A percentile compares a stretch with the other conserved stretches of the same genome.
These are phyloP conservation scores for Hyposoter didymator DNA, from an alignment of 2,888 invertebrate genomes.

Conservation along the genomic window DNA sequence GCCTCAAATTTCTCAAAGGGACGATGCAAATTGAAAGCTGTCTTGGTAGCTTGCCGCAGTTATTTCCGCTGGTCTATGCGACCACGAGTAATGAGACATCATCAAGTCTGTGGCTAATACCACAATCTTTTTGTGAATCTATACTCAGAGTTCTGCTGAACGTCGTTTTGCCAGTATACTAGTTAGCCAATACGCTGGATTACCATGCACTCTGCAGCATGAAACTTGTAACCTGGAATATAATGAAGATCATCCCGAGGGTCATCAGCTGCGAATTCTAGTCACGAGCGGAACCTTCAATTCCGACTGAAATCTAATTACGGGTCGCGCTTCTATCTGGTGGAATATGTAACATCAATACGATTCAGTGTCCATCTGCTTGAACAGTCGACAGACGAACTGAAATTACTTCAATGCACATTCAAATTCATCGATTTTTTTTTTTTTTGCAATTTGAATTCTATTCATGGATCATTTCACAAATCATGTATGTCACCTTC, in stretches of 20 bases:
- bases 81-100: neutral
- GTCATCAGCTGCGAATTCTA: slow-evolving; percentile 16
- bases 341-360: neutral
- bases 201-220: slow-evolving; percentile 27
- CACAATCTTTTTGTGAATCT: neutral
- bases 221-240: slow-evolving; percentile 30
- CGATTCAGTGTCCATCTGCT: neutral
- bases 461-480: neutral
- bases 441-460: neutral
- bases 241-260: slow-evolving; percentile 24
- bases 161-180: neutral
- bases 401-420: neutral
- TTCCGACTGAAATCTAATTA: slow-evolving; percentile 32
- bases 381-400: neutral
- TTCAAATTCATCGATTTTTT: neutral
- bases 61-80: no score
- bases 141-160: slow-evolving; percentile 21
- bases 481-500: no score
- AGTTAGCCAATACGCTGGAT: slow-evolving; percentile 28
- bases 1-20: no score
- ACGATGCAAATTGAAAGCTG: no score
- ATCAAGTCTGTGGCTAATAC: neutral
- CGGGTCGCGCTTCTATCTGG: neutral
- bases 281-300: slow-evolving; percentile 21
- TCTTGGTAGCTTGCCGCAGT: no score